Evolutionary conservation across 2,113 vertebrate species (phyloP).

Genomic region (Pyrgilauda ruficollis): DNA sequence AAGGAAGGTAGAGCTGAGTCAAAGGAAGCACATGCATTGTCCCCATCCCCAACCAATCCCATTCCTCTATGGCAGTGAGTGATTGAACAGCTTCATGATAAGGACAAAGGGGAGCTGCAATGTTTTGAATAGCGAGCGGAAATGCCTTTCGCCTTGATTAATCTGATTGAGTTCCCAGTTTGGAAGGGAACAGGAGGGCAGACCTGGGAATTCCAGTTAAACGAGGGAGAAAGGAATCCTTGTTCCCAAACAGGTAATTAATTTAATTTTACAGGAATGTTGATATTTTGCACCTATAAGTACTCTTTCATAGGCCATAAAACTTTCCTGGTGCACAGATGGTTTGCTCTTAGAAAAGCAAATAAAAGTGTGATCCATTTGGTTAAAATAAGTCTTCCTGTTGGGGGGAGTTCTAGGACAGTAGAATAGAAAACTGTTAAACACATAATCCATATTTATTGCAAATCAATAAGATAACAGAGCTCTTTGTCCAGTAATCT

Average conservation of each 20-base stretch:
- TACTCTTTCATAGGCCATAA: conserved; percentile 29
- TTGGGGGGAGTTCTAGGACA: background rate
- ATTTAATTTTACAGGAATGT: conserved; percentile 56
- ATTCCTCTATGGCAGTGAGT: conserved; percentile 4
- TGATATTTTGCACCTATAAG: conserved; percentile 50
- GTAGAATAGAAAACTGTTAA: conserved; percentile 5
- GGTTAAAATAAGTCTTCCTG: conserved; percentile 5
- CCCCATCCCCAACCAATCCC: background rate
- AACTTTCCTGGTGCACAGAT: background rate
- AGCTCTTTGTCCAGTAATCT: background rate
- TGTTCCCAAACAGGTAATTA: conserved; percentile 56
- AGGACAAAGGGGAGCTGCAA: conserved; percentile 8
- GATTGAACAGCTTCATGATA: background rate
- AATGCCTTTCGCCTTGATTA: conserved; percentile 57
- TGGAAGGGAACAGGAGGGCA: background rate
- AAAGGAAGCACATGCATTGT: background rate
- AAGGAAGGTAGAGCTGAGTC: background rate
- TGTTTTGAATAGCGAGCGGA: conserved; percentile 41
- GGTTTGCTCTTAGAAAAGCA: conserved; percentile 44
- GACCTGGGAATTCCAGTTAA: conserved; percentile 18
- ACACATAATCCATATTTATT: background rate
- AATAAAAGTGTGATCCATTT: background rate
- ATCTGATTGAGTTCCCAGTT: conserved; percentile 29
- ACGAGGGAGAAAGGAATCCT: background rate
- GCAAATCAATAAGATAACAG: background rate